Percentiles rank a stretch among this genome's conserved stretches.
These are phyloP conservation scores for Eulemur macaco DNA, from an alignment of 2,113 vertebrate genomes.

Conservation along the genomic window DNA sequence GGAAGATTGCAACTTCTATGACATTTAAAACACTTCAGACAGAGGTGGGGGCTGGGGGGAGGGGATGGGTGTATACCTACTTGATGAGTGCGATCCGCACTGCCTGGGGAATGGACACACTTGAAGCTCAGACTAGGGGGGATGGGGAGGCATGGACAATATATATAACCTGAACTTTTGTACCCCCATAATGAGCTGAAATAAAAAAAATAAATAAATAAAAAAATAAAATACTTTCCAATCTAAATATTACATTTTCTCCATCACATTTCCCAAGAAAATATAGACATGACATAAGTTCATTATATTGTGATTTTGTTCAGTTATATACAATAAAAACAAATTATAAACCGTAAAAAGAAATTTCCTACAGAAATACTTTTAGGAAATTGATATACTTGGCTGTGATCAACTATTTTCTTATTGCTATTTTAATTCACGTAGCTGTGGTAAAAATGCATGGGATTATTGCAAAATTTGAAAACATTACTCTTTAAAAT, in stretches of 20 bases:
- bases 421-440: background rate
- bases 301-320: background rate
- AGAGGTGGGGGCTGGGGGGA: too few species aligned
- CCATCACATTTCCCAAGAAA: background rate
- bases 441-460: background rate
- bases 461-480: background rate
- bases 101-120: too few species aligned
- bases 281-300: background rate
- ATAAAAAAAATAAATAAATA: too few species aligned
- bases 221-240: background rate
- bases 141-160: too few species aligned
- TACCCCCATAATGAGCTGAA: too few species aligned
- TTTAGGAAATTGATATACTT: background rate
- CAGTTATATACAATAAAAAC: background rate
- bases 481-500: background rate
- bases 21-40: background rate
- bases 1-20: background rate
- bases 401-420: background rate
- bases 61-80: too few species aligned
- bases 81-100: too few species aligned
- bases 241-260: background rate
- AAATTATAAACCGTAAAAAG: background rate
- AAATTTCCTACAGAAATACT: background rate
- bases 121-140: too few species aligned
- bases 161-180: too few species aligned